A percentile compares a stretch with the other conserved stretches of the same genome.
These are phyloP conservation scores for Eulacestoma nigropectus DNA, from an alignment of 2,113 vertebrate genomes.

Conservation along the genomic window DNA sequence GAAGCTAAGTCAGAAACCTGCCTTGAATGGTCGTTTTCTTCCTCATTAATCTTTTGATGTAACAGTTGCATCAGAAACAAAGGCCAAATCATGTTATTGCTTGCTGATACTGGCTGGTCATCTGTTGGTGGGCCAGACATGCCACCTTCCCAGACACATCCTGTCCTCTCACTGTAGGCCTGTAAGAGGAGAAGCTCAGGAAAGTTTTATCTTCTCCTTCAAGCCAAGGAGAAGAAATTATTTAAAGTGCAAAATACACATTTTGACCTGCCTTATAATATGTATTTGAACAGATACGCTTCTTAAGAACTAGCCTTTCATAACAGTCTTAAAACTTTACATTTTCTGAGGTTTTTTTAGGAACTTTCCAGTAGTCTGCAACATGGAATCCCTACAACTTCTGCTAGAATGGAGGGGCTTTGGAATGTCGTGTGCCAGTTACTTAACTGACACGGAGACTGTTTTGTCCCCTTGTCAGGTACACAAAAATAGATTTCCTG, in stretches of 20 bases:
- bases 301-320: neutral
- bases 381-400: neutral
- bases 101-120: neutral
- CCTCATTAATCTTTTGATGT: conserved; percentile 17
- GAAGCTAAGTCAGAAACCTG: conserved; percentile 40
- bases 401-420: neutral
- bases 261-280: neutral
- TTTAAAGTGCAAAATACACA: neutral
- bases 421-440: neutral
- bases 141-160: neutral
- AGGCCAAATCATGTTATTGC: neutral
- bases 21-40: neutral
- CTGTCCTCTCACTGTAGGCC: neutral
- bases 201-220: neutral
- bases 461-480: neutral
- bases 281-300: neutral
- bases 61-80: conserved; percentile 15
- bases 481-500: neutral
- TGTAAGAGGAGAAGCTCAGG: neutral
- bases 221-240: neutral
- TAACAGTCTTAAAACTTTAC: neutral
- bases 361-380: neutral
- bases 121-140: neutral
- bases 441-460: neutral
- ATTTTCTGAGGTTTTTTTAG: neutral